Base-by-base conservation (phyloP, 2,888 invertebrate genomes). In the Psylliodes chrysocephalus region DNA sequence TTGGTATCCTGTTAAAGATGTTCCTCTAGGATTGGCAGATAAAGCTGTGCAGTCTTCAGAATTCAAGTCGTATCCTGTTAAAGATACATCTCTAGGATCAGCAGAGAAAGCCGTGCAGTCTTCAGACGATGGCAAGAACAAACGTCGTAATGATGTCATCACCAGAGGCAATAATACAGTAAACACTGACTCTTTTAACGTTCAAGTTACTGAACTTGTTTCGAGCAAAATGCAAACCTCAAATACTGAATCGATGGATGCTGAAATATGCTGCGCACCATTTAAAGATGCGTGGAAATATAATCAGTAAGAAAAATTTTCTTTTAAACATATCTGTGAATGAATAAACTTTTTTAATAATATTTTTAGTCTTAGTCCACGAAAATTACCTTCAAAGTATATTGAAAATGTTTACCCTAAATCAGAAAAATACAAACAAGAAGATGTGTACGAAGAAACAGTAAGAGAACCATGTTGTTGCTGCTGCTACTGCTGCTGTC, bases 41-140 rank as follows among this genome's bases (percentile, higher is more conserved):
- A n/a, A n/a, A n/a, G n/a, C n/a, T n/a, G n/a, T n/a, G n/a, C n/a
- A n/a, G n/a, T n/a, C n/a, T n/a, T 30, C 22, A 14, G 35, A 15
- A 12, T 10, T 8, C 7, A 54, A 47, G 1, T 28, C 25, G 7
- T 40, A 55, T 35, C 60, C 60, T 10, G 64, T 60, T 14, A 60
- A 51, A 51, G 64, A 60, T 6, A 25, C 46, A 0, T 18, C 25
- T 25, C 40, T 14, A 25, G 5, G 18, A 47, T 62, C 44, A n/a
- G 59, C 46, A 10, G 60, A 66, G 35, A 63, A 62, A 44, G 49
- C 33, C 1, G 38, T 54, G n/a, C 66, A 66, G 19, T 63, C 66
- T 7, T 59, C 66, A 4, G 38, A 64, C 10, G 42, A 55, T 35
- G 18, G 22, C 17, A 8, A 44, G 1, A 38, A 30, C 10, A 17